phyloP scores from a whole-genome alignment of 2,888 invertebrate genomes.

The Tetheella fluctuosa region DNA sequence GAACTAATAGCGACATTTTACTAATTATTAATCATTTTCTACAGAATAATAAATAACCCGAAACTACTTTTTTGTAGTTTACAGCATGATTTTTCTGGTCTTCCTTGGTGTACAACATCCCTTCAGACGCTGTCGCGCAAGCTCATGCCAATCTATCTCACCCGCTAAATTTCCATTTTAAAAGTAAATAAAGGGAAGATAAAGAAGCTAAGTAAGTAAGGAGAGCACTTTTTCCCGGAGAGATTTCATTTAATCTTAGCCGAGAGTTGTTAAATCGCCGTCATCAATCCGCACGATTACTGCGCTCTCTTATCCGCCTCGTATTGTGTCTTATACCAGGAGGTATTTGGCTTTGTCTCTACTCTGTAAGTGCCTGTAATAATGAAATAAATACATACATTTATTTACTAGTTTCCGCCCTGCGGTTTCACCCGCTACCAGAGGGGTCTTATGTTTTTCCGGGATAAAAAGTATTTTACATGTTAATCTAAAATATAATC shows the following conservation, averaged over 20 bases:
- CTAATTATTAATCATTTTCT: no score
- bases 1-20: no score
- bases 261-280: slow-evolving; percentile 62
- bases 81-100: no score
- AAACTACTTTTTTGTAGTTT: no score
- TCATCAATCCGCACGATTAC: slow-evolving; percentile 70
- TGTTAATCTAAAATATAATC: no score
- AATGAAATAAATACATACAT: background rate
- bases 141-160: slow-evolving; percentile 9
- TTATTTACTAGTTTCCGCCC: no score
- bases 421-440: no score
- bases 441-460: no score
- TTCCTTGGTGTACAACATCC: background rate
- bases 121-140: background rate
- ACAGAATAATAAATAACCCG: no score
- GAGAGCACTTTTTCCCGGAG: slow-evolving; percentile 50
- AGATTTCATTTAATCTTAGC: slow-evolving; percentile 69
- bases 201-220: slow-evolving; percentile 50
- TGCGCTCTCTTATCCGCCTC: slow-evolving; percentile 39
- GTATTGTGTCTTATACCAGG: slow-evolving; percentile 7
- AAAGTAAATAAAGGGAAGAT: slow-evolving; percentile 46
- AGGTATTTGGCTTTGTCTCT: background rate
- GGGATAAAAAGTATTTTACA: no score
- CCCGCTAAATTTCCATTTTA: slow-evolving; percentile 12
- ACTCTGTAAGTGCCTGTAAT: background rate